phyloP scores from a whole-genome alignment of 1,140 invertebrate species.

The Hermetia illucens region DNA sequence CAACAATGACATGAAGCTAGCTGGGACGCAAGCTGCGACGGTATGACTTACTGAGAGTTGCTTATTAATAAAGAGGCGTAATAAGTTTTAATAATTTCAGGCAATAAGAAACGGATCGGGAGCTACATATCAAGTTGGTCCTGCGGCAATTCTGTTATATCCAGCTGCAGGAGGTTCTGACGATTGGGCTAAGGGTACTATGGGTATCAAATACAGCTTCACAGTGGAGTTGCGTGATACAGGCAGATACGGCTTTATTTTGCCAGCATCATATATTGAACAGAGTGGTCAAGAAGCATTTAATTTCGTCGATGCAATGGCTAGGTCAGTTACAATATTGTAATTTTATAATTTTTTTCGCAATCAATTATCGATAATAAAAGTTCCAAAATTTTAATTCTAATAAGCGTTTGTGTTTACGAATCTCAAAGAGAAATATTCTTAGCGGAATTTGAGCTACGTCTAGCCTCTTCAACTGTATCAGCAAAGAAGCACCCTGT shows the following conservation, averaged over 20 bases:
- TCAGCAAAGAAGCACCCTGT: too few species aligned
- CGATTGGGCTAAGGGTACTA: constrained; percentile 78
- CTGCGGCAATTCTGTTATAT: constrained; percentile 58
- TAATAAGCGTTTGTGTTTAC: too few species aligned
- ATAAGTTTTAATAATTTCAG: too few species aligned
- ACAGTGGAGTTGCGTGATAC: constrained; percentile 80
- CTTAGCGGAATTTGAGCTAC: too few species aligned
- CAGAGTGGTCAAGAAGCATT: constrained; percentile 73
- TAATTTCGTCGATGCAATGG: constrained; percentile 65
- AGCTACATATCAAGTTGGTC: constrained; percentile 57
- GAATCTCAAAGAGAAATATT: too few species aligned
- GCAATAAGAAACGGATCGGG: too few species aligned
- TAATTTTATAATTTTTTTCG: not conserved
- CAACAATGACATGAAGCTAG: constrained; percentile 49
- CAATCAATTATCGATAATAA: not conserved
- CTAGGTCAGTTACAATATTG: constrained; percentile 27
- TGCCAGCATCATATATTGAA: constrained; percentile 69
- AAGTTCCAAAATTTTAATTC: too few species aligned
- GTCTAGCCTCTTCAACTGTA: too few species aligned
- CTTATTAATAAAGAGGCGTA: too few species aligned
- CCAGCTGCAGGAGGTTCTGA: constrained; percentile 73
- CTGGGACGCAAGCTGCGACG: constrained; percentile 51
- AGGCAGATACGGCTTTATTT: constrained; percentile 75
- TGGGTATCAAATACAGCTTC: constrained; percentile 75
- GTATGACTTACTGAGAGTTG: too few species aligned